These are phyloP conservation scores for Periophthalmodon schlosseri DNA, from an alignment of 2,113 vertebrate genomes.

Conservation along the genomic window DNA sequence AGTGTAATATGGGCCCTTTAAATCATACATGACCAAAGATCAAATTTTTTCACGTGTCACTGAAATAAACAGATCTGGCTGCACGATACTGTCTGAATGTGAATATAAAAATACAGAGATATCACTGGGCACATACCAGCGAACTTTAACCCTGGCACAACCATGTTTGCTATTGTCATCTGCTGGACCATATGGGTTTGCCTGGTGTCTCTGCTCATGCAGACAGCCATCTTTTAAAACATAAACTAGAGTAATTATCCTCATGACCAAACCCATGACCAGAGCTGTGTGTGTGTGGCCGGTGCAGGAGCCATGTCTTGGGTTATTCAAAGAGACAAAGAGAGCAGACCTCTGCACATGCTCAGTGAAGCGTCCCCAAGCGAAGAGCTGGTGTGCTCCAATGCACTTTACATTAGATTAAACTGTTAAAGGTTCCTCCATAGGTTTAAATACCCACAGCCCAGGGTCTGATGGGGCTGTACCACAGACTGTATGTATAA, in stretches of 20 bases:
- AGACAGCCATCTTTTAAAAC: constrained; percentile 19
- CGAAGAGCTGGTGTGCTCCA: constrained; percentile 36
- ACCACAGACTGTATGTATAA: not conserved
- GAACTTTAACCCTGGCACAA: not conserved
- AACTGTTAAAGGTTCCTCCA: constrained; percentile 34
- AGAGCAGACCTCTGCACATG: constrained; percentile 48
- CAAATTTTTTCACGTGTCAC: too few species aligned
- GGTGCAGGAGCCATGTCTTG: constrained; percentile 14
- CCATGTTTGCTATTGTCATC: constrained; percentile 14
- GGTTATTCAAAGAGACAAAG: constrained; percentile 19
- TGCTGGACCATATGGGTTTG: constrained; percentile 9
- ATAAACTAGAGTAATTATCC: constrained; percentile 11
- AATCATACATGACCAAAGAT: too few species aligned
- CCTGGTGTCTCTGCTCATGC: constrained; percentile 15
- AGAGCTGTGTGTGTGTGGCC: constrained; percentile 4
- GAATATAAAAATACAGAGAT: too few species aligned
- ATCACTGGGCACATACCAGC: too few species aligned
- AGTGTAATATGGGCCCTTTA: too few species aligned
- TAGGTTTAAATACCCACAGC: constrained; percentile 30
- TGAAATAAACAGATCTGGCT: too few species aligned
- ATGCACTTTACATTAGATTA: constrained; percentile 63
- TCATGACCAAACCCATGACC: not conserved
- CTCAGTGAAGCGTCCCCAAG: constrained; percentile 46
- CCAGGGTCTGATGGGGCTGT: constrained; percentile 26
- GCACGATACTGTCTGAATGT: too few species aligned